Evolutionary conservation across 2,888 invertebrate genomes (phyloP), one percentile per base, ranked within the genome.

Genomic region (Himalopsyche anomala): DNA sequence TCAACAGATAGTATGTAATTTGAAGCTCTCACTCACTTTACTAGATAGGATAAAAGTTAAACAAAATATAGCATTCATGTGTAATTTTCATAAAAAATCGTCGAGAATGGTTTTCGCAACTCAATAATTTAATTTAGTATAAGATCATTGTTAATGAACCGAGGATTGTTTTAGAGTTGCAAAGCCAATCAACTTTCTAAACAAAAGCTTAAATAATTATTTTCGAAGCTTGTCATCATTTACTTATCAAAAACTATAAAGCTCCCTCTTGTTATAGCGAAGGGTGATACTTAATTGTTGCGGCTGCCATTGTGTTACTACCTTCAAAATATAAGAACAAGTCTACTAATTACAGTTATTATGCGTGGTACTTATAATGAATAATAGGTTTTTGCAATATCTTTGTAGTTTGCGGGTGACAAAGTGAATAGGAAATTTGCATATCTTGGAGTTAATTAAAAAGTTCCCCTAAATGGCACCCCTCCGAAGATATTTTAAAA

Each of bases 381-480:
- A 42, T n/a, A 4, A 80, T 40, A 42, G 15, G 28, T 42, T n/a
- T 80, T 80, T 4, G 40, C 11, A 62, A 62, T 62, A 62, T 5
- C 62, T 62, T 62, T 62, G 62, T 62, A 62, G 62, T 62, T 62
- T 62, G 28, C 19, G 28, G 19, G 62, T 19, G 62, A 62, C 62
- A 62, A 62, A 19, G 62, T 28, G 19, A 19, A 62, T 19, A 62
- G 12, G 4, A 79, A 80, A 80, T 80, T 80, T 80, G 80, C 38
- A 80, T 80, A 74, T 40, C n/a, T 80, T 38, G 42, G n/a, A 80
- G 38, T n/a, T 80, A 80, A 80, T 80, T 40, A 80, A 80, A 80
- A 80, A 80, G 9, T 28, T 28, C 17, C 40, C 42, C 36, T 15
- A n/a, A 42, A 80, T 80, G 8, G 1, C 62, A 19, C 15, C 19